phyloP scores from a whole-genome alignment of 1,140 invertebrate genomes.

The Episyrphus balteatus region DNA sequence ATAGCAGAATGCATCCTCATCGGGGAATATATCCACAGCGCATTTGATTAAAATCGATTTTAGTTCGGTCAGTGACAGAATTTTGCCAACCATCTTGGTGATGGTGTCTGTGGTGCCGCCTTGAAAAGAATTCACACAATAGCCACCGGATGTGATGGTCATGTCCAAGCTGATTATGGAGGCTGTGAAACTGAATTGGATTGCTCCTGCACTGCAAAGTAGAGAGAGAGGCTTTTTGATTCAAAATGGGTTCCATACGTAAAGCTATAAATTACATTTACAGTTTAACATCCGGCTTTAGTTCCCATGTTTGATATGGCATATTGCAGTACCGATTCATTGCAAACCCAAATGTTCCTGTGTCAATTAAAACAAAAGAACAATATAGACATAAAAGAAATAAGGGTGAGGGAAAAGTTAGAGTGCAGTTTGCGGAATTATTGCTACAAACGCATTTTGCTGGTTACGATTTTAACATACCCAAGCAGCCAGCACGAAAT shows the following conservation, averaged over 20 bases:
- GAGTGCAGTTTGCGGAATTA: background rate
- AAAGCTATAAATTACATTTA: constrained; percentile 1
- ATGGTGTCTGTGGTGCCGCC: constrained; percentile 27
- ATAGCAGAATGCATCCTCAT: constrained; percentile 71
- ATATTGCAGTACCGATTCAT: constrained; percentile 63
- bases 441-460: background rate
- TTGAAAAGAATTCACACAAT: constrained; percentile 30
- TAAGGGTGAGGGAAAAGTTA: background rate
- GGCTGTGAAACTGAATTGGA: constrained; percentile 51
- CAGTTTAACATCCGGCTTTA: constrained; percentile 54
- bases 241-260: constrained; percentile 9
- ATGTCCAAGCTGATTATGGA: constrained; percentile 60
- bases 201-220: constrained; percentile 31
- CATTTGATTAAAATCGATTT: constrained; percentile 26
- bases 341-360: constrained; percentile 57
- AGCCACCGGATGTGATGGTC: constrained; percentile 43
- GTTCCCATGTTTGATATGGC: constrained; percentile 76
- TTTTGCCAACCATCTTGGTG: constrained; percentile 30
- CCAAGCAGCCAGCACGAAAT: constrained; percentile 61
- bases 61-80: constrained; percentile 20
- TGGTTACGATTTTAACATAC: constrained; percentile 25
- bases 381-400: background rate
- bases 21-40: constrained; percentile 85
- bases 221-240: background rate
- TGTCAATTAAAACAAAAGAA: constrained; percentile 15